Percentiles rank a stretch among this genome's conserved stretches.
Evolutionary conservation across 2,888 invertebrate species (phyloP).

Genomic region (Eristalis tenax): DNA sequence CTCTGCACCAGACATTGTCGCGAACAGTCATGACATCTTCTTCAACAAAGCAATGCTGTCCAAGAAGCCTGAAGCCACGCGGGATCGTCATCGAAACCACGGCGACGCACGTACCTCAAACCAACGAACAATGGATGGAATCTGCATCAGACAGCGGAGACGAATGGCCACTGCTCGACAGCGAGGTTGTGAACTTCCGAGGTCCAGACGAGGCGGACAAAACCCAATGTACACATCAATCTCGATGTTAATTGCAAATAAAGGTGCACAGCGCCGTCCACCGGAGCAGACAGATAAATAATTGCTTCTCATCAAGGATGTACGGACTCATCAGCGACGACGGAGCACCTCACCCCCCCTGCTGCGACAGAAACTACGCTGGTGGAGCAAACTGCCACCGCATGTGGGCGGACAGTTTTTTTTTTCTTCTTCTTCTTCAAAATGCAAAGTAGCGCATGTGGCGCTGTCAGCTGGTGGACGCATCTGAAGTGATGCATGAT

Average conservation of each 20-base stretch:
- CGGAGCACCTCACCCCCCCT: not conserved
- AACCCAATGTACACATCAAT: not conserved
- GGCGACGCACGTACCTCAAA: not conserved
- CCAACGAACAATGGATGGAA: not conserved
- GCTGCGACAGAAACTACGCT: not conserved
- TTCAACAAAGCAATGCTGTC: too few species aligned
- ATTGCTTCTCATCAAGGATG: not conserved
- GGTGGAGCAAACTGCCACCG: not conserved
- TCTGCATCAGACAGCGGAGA: not conserved
- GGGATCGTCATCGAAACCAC: not conserved
- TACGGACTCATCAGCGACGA: not conserved
- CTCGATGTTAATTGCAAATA: not conserved
- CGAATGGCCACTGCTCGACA: not conserved
- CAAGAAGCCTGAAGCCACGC: not conserved
- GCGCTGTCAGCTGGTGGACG: constrained; percentile 43
- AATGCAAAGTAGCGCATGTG: constrained; percentile 62
- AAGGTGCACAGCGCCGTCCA: not conserved
- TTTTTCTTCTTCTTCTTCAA: not conserved
- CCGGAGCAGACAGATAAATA: not conserved
- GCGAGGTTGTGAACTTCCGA: not conserved
- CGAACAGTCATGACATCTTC: too few species aligned
- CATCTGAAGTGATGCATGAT: constrained; percentile 54
- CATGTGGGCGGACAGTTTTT: constrained; percentile 31
- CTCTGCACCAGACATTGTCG: too few species aligned
- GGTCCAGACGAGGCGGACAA: not conserved